These are phyloP conservation scores for Catharus minimus DNA, from an alignment of 2,113 vertebrate genomes.

Conservation along the genomic window DNA sequence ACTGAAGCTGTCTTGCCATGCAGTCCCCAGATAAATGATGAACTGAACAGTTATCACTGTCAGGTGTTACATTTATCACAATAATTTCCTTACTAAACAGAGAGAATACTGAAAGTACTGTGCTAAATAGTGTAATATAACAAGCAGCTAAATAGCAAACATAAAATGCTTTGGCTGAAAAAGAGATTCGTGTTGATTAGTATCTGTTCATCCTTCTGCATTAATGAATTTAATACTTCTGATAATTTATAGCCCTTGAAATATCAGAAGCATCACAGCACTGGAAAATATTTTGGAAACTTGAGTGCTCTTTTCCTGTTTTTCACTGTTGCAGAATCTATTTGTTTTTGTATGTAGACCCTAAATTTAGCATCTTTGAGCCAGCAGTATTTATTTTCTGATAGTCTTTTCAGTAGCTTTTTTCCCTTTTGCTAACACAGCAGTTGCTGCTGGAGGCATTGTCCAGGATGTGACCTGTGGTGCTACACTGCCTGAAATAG, in stretches of 20 bases:
- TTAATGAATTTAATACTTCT: background rate
- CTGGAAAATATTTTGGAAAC: constrained; percentile 10
- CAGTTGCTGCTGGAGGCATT: background rate
- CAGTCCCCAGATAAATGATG: background rate
- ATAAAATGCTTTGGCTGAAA: background rate
- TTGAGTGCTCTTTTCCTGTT: background rate
- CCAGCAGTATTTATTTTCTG: background rate
- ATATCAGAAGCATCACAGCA: background rate
- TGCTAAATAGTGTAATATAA: background rate
- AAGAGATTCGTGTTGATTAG: background rate
- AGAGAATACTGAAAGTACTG: background rate
- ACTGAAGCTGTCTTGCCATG: background rate
- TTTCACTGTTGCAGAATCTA: background rate
- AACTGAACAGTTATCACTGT: background rate
- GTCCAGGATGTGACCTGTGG: background rate
- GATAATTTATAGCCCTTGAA: constrained; percentile 4
- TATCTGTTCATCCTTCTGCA: background rate
- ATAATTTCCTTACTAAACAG: background rate
- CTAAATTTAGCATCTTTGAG: background rate
- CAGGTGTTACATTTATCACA: background rate
- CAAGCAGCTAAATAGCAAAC: background rate
- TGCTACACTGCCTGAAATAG: background rate
- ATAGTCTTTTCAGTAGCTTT: background rate
- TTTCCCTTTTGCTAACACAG: background rate
- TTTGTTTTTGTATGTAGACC: background rate